These are phyloP conservation scores for Prionace glauca DNA, from an alignment of 2,797 vertebrate genomes.

Conservation along the genomic window DNA sequence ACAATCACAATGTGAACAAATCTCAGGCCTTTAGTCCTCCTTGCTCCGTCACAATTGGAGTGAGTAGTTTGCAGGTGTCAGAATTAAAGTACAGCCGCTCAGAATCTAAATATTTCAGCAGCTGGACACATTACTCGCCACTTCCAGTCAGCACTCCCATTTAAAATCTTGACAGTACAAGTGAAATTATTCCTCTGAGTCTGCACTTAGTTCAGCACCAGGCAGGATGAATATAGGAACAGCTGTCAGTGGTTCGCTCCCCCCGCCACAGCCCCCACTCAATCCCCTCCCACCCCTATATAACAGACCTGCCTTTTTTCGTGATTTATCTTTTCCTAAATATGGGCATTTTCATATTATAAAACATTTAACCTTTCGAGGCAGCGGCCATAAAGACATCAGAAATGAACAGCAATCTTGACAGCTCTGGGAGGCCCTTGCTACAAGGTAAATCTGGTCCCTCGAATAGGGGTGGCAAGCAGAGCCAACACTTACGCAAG, in stretches of 20 bases:
- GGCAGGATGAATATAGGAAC: constrained; percentile 66
- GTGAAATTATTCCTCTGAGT: constrained; percentile 64
- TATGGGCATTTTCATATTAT: constrained; percentile 62
- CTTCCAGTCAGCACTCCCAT: constrained; percentile 78
- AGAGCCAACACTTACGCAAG: neutral
- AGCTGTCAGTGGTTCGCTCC: constrained; percentile 67
- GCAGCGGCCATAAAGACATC: constrained; percentile 56
- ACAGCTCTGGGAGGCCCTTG: constrained; percentile 44
- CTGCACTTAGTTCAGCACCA: constrained; percentile 61
- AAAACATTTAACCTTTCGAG: constrained; percentile 61
- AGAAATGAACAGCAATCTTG: constrained; percentile 55
- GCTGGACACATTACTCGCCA: constrained; percentile 84
- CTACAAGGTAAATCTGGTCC: neutral
- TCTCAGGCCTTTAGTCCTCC: constrained; percentile 63
- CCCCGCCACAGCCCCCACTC: neutral
- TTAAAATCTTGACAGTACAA: constrained; percentile 69
- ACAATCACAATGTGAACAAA: constrained; percentile 79
- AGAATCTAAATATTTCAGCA: constrained; percentile 76
- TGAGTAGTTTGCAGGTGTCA: constrained; percentile 98
- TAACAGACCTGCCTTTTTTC: constrained; percentile 63
- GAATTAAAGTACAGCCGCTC: constrained; percentile 86
- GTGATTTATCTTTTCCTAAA: constrained; percentile 62
- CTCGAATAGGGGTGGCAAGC: constrained; percentile 38
- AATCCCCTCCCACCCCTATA: constrained; percentile 49
- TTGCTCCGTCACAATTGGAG: constrained; percentile 90